Base-by-base conservation (phyloP, 2,888 invertebrate genomes). In the Merodon equestris region DNA sequence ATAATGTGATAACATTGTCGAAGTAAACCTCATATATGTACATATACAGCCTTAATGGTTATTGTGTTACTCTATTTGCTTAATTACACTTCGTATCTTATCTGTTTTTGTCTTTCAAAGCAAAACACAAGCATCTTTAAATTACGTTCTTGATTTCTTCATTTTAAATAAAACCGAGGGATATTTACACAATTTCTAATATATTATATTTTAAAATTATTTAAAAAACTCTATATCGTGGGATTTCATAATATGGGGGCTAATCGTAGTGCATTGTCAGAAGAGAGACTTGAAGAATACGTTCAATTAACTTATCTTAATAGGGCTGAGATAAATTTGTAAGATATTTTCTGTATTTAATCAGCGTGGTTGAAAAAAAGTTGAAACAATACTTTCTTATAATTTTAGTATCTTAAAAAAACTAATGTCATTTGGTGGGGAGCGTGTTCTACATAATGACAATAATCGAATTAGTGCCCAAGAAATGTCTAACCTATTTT, bases 241-340 rank as follows among this genome's bases (percentile, higher is more conserved):
- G n/a, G n/a, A n/a, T n/a, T n/a, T n/a, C n/a, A n/a, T n/a, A n/a
- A 18, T 9, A 64, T 72, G 72, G 64, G 72, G 45, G 34, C 48
- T 38, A 9, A 45, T 1, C 64, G n/a, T 12, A 81, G 74, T 54
- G 18, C 68, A 10, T 86, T 93, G 51, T 91, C 91, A 0, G 89
- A 91, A 84, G 91, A 92, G 82, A 83, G 90, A 54, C 83, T 93
- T 45, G 91, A 92, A 73, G 93, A 93, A 56, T 93, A 93, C 82
- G 87, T 89, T 0, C 87, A 90, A 44, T 85, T 93, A 60, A 92
- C 93, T 0, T 93, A 92, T 87, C 86, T 93, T 66, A 91, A 87
- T 64, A 91, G 91, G 86, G 90, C 90, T 36, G 92, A 93, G 89
- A 91, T 93, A 85, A 84, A 91, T 56, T 88, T 91, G 93, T 93